Conservation (phyloP, 35 echinoderm and acorn worm genomes). For the Heliocidaris tuberculata region DNA sequence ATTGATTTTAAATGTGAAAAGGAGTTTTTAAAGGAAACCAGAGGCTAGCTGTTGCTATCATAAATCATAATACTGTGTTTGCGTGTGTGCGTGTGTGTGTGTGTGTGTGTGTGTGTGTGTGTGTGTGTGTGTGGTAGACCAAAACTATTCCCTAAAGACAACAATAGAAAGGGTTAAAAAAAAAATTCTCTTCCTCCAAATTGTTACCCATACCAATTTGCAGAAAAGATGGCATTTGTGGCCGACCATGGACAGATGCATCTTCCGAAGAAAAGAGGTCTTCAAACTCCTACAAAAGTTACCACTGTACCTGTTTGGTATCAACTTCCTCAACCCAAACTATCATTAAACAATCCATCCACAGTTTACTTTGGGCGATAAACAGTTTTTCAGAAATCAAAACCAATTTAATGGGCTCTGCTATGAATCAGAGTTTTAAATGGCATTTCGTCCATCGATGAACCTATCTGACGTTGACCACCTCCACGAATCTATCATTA, state of each 20-base stretch:
- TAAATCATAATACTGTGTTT: conserved; percentile 9
- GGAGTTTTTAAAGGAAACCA: not conserved
- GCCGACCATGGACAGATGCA: not conserved
- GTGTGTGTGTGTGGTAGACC: not conserved
- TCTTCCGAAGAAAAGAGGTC: not conserved
- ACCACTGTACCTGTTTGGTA: not conserved
- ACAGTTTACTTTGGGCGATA: not conserved
- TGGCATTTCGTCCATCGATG: not conserved
- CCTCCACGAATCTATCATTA: not conserved
- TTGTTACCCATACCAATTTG: too few species aligned
- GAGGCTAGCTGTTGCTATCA: not conserved
- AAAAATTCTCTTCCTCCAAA: too few species aligned
- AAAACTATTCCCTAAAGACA: not conserved
- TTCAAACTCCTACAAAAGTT: not conserved
- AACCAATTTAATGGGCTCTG: conserved; percentile 16
- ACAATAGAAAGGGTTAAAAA: not conserved
- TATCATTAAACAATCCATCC: not conserved
- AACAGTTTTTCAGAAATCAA: not conserved
- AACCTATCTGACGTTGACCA: not conserved
- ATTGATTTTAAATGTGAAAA: not conserved
- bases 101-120: not conserved
- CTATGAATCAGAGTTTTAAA: not conserved
- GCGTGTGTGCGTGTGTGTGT: not conserved
- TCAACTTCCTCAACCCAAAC: not conserved
- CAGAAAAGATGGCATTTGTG: not conserved